A percentile compares a stretch with the other conserved stretches of the same genome.
phyloP scores from a whole-genome alignment of 2,797 vertebrate species.

The Alauda arvensis region DNA sequence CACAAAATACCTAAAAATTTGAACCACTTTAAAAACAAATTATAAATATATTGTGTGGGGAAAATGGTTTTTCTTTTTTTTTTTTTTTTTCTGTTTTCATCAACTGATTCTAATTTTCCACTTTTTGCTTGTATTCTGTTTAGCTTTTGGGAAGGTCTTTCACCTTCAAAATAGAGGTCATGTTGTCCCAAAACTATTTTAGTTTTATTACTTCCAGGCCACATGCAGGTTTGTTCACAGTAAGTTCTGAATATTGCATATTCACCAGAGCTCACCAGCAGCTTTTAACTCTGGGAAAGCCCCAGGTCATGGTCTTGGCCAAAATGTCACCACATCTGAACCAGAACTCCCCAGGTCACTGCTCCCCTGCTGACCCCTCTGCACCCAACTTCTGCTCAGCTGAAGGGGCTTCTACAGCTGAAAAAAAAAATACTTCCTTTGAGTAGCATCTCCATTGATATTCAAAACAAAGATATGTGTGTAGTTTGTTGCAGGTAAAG shows the following conservation, averaged over 20 bases:
- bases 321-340: not conserved
- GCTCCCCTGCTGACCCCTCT: not conserved
- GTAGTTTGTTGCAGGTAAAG: not conserved
- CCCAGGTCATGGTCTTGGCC: not conserved
- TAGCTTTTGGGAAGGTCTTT: not conserved
- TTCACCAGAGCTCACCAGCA: not conserved
- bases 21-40: not conserved
- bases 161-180: not conserved
- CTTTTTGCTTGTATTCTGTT: not conserved
- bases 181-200: not conserved
- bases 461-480: not conserved
- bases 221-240: rapidly evolving
- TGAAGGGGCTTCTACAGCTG: not conserved
- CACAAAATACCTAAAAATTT: not conserved
- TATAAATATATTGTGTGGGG: not conserved
- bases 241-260: not conserved
- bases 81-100: not conserved
- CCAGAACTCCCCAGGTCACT: rapidly evolving
- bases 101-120: not conserved
- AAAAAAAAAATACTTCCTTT: not conserved
- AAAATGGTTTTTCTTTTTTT: rapidly evolving
- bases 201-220: not conserved
- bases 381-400: not conserved
- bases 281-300: not conserved
- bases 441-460: not conserved